Conservation (phyloP, 2,888 invertebrate species). For the Bellardia bayeri region DNA sequence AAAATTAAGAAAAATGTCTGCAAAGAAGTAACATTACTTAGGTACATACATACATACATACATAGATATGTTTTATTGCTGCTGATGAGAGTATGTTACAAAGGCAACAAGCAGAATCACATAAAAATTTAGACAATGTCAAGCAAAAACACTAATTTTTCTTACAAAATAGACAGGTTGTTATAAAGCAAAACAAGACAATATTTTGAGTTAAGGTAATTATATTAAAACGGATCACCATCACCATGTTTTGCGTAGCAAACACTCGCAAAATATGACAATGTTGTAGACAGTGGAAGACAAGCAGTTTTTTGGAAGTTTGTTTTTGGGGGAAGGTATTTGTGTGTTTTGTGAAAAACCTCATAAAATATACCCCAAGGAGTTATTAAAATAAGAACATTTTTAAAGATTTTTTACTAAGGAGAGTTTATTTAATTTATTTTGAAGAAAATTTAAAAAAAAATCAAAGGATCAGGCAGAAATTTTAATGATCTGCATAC, state of each 20-base stretch:
- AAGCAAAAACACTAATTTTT: constrained; percentile 46
- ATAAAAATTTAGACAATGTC: constrained; percentile 46
- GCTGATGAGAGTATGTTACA: not conserved
- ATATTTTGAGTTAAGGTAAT: constrained; percentile 43
- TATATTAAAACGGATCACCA: constrained; percentile 55
- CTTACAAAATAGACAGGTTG: constrained; percentile 41
- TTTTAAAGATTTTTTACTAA: not conserved
- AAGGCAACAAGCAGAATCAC: constrained; percentile 26
- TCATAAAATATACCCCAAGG: constrained; percentile 66
- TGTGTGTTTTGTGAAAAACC: constrained; percentile 2
- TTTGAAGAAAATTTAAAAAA: not conserved
- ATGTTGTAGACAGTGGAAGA: too few species aligned
- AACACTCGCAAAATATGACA: not conserved
- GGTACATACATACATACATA: too few species aligned
- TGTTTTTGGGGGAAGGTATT: not conserved
- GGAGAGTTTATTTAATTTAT: not conserved
- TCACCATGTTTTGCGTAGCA: not conserved
- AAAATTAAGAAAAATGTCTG: constrained; percentile 67
- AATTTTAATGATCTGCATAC: not conserved
- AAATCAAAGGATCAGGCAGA: not conserved
- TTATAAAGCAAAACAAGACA: not conserved
- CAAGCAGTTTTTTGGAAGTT: not conserved
- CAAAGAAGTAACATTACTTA: not conserved
- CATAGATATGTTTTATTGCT: not conserved
- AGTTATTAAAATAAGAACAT: constrained; percentile 54